Evolutionary conservation across 2,888 invertebrate genomes (phyloP), one percentile per base, ranked within the genome.

Genomic region (Tubulanus polymorphus): DNA sequence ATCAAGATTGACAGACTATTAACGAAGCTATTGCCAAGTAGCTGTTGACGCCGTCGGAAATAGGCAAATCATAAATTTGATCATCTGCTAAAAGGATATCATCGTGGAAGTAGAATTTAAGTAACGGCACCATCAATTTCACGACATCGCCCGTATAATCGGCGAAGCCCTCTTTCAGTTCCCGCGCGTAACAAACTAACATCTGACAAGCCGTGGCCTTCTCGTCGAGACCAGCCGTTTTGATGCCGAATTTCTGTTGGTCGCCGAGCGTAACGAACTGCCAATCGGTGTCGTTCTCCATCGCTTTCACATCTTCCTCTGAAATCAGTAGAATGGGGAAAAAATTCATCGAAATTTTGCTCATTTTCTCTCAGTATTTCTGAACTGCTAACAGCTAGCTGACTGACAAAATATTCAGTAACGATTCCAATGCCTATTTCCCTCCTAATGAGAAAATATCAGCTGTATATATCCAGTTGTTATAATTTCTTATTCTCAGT

Each of bases 131-230:
- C 80, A 82, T 81, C 51, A 82, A 70, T 51, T 77, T 74, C 32
- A 80, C 76, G 3, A 82, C 81, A 57, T 80, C 87, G 75, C 91
- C 91, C 2, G 90, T 88, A 72, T 82, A 90, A 72, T 81, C 86
- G 71, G 74, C 87, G 84, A 91, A 85, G 2, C 88, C 90, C 70
- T 91, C 92, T 75, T 93, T 93, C 55, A 95, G 83, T 79, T 95
- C 94, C 28, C 91, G 85, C 0, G 94, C 94, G 74, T 93, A 95
- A 78, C 93, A 94, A 10, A 94, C 93, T 54, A 95, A 82, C 94
- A 95, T 95, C 79, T 93, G 92, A 78, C 93, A 95, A 0, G 95
- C 95, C 1, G 92, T 92, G 0, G 93, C 92, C 77, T 95, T 96
- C 79, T 96, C 95, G 80, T 96, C 95, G 55, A 95, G 82, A 63